Base-by-base conservation (phyloP, 2,888 invertebrate genomes). In the Melinaea menophilus region DNA sequence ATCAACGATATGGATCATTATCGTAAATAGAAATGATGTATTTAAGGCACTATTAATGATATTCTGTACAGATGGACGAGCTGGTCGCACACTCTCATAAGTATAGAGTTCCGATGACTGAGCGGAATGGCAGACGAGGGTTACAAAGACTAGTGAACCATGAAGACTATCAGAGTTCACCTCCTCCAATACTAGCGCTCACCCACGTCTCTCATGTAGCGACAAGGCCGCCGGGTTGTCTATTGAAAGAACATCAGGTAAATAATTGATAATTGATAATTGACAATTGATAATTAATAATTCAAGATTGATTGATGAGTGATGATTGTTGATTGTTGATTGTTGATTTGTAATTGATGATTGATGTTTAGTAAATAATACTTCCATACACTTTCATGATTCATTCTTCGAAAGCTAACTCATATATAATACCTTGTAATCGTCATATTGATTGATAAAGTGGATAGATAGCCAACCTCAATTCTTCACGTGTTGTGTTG, bases 11-110 rank as follows among this genome's bases (percentile, higher is more conserved):
- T 51, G 31, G 22, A 22, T 22, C 22, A 22, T 22, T 22, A 51
- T 51, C 7, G 0, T 31, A 11, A 51, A 51, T 51, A 31, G 7
- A 31, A 51, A 31, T 31, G 2, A 22, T 9, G 3, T 22, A 9
- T 2, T 34, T 48, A 59, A n/a, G 31, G 5, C 37, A 59, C 35
- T 59, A 51, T 59, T 41, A 13, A 37, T 47, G 3, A n/a, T 55
- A 33, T 46, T 60, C 51, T 48, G 61, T 69, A 22, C 76, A 90
- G 90, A 85, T 90, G 85, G 86, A 90, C 67, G 88, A 88, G 72
- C 71, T 88, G 22, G 76, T 83, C n/a, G 84, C 87, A 48, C 86
- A 88, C 69, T 88, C 90, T 4, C 90, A 88, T 72, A 90, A 90
- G 71, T 86, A 80, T 68, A 80, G 86, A 37, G 86, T 90, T 22